Evolutionary conservation across 2,888 invertebrate species (phyloP), one percentile per base, ranked within the genome.

Genomic region (Agrotis puta): DNA sequence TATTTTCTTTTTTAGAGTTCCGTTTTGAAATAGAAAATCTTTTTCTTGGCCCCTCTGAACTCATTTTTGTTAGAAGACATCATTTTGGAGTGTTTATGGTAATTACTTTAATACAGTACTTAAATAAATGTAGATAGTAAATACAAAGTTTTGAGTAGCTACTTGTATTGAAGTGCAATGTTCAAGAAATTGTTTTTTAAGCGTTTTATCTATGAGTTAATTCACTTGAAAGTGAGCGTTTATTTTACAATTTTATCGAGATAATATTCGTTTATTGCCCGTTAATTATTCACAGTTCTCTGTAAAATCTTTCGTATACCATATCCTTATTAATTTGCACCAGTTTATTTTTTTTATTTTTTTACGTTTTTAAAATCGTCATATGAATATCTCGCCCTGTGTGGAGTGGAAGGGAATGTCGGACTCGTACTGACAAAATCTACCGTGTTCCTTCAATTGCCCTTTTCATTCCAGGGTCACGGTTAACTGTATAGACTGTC

Each of bases 1-100:
- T 86, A 87, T 88, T 88, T 88, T 88, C 86, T 89, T 92, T 87
- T 81, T 88, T 81, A 82, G 88, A 79, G 83, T 82, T 82, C 85
- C 63, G 77, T 76, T 20, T 33, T 62, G 54, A 43, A 3, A n/a
- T 20, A 54, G 27, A 63, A 61, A 66, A 66, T n/a, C 33, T 58
- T 74, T 77, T 71, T 64, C 22, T 13, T 3, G 14, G 48, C 58
- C 11, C 45, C 63, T 80, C 9, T 22, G 48, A 70, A 33, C 56
- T 53, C 16, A 3, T 27, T 48, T 59, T 64, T 24, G 14, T 61
- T 43, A 6, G 59, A 63, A 65, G 5, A 45, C 16, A 64, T 56
- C 2, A 53, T 51, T 47, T 53, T 45, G 18, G 16, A 43, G 13
- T 53, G 24, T 59, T 18, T 20, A 27, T 27, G 18, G 20, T 57